These are phyloP conservation scores for Empidonax alnorum DNA, from an alignment of 2,113 vertebrate species.

Conservation along the genomic window DNA sequence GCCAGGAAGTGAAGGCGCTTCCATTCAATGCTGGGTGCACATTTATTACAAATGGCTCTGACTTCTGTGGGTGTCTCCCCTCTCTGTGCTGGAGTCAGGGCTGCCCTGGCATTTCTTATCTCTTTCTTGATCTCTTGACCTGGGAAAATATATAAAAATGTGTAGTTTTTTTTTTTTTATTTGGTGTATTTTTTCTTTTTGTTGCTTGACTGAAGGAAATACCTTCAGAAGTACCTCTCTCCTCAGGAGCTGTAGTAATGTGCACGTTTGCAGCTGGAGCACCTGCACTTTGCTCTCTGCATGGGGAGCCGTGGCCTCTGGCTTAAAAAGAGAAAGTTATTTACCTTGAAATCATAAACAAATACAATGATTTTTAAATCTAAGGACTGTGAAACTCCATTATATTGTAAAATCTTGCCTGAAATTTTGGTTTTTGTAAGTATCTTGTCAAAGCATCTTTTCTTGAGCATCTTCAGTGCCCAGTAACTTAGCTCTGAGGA, in stretches of 20 bases:
- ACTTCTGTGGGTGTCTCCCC: neutral
- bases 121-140: neutral
- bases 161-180: neutral
- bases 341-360: neutral
- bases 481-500: neutral
- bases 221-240: neutral
- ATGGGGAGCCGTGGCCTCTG: neutral
- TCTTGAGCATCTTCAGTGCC: neutral
- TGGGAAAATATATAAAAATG: neutral
- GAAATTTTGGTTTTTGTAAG: neutral
- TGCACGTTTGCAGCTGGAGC: rapidly evolving
- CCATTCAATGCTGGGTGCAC: neutral
- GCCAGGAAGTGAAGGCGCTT: slow-evolving; percentile 15
- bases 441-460: neutral
- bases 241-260: neutral
- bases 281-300: neutral
- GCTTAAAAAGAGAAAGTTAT: neutral
- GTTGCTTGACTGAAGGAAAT: neutral
- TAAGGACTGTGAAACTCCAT: neutral
- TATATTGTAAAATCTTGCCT: neutral
- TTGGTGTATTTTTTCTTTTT: neutral
- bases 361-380: neutral
- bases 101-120: neutral
- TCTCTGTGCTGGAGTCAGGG: neutral
- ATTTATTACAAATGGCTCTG: neutral